Conservation (phyloP, 1,140 invertebrate genomes). For the Pararge aegeria region DNA sequence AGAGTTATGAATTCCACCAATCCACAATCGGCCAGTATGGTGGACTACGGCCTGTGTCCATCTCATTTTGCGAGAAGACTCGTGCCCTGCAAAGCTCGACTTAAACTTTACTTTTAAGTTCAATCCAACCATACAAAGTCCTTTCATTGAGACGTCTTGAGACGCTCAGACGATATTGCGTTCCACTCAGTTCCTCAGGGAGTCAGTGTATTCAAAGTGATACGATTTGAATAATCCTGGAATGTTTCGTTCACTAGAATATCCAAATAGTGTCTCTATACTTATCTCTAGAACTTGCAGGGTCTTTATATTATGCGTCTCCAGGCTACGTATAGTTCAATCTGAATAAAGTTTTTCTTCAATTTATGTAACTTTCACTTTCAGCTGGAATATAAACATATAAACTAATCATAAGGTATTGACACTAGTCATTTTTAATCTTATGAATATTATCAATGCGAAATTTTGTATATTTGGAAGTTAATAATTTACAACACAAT, state of each 20-base stretch:
- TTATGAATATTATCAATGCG: too few relatives aligned
- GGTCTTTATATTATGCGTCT: not conserved
- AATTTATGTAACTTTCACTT: not conserved
- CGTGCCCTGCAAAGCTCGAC: too few relatives aligned
- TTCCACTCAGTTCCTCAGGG: slow-evolving; percentile 6
- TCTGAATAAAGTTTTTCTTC: not conserved
- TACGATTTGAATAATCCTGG: slow-evolving; percentile 19
- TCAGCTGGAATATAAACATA: too few relatives aligned
- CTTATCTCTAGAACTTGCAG: not conserved
- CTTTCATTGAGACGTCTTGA: not conserved
- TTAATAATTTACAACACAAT: too few relatives aligned
- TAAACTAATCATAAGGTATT: too few relatives aligned
- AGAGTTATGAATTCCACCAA: too few relatives aligned
- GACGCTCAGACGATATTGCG: slow-evolving; percentile 13
- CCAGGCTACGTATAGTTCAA: not conserved
- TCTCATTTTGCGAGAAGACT: too few relatives aligned
- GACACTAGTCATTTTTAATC: too few relatives aligned
- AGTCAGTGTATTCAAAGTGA: slow-evolving; percentile 17
- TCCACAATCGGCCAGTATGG: too few relatives aligned
- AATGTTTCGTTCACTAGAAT: slow-evolving; percentile 9
- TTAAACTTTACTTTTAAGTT: slow-evolving; percentile 8
- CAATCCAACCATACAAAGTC: not conserved
- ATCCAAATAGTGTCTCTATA: slow-evolving; percentile 5
- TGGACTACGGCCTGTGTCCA: too few relatives aligned
- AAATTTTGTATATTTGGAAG: too few relatives aligned